Evolutionary conservation across 2,888 invertebrate genomes (phyloP).

Genomic region (Phytoseiulus persimilis): DNA sequence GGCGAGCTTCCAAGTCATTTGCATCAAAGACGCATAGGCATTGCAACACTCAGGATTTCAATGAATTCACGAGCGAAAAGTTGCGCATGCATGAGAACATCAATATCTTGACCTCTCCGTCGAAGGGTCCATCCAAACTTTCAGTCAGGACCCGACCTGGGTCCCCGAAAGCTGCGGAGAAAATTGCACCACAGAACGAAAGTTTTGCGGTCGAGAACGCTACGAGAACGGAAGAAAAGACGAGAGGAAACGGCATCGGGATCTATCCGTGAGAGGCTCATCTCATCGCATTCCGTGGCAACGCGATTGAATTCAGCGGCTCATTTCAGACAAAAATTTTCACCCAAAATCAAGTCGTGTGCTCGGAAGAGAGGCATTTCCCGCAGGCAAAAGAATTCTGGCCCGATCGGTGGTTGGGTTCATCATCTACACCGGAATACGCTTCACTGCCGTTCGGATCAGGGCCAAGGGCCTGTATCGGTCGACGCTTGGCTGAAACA

Average conservation of each 20-base stretch:
- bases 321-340: slow-evolving; percentile 17
- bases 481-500: background rate
- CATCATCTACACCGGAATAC: background rate
- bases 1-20: background rate
- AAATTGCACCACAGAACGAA: background rate
- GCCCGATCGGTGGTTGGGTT: slow-evolving; percentile 16
- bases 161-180: background rate
- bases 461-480: slow-evolving; percentile 8
- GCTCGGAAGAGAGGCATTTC: background rate
- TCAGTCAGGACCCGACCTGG: background rate
- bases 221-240: background rate
- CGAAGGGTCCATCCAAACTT: background rate
- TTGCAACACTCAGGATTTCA: background rate
- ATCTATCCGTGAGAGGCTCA: too few relatives aligned
- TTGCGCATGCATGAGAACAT: background rate
- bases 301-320: background rate
- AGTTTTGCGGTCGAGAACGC: too few relatives aligned
- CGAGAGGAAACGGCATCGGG: background rate
- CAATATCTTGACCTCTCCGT: background rate
- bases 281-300: background rate
- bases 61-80: background rate
- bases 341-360: slow-evolving; percentile 29
- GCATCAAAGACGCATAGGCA: background rate
- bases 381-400: background rate
- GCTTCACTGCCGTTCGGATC: slow-evolving; percentile 28